Evolutionary conservation across 2,113 vertebrate species (phyloP).

Genomic region (Chitala chitala): DNA sequence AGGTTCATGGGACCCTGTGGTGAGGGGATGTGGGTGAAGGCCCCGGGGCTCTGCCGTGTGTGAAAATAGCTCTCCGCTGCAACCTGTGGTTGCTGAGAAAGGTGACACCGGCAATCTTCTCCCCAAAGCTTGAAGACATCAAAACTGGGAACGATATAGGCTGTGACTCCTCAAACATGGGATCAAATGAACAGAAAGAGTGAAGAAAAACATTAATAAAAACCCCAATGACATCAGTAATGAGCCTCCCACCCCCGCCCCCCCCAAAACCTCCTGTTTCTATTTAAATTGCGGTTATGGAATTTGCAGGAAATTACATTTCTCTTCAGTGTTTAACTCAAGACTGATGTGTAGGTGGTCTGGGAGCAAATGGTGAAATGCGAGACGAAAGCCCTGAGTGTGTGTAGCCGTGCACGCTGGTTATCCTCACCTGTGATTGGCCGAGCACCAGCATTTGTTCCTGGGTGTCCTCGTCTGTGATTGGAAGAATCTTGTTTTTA

Average conservation of each 20-base stretch:
- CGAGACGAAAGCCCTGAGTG: conserved; percentile 45
- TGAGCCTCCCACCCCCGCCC: conserved; percentile 26
- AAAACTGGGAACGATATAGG: conserved; percentile 41
- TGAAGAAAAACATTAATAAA: conserved; percentile 48
- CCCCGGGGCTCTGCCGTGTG: conserved; percentile 54
- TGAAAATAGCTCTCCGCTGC: conserved; percentile 63
- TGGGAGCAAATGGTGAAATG: conserved; percentile 44
- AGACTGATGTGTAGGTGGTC: conserved; percentile 58
- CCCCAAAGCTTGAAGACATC: conserved; percentile 52
- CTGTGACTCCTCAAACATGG: conserved; percentile 51
- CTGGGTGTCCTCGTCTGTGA: conserved; percentile 46
- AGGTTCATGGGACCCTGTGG: conserved; percentile 53
- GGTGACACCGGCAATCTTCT: conserved; percentile 54
- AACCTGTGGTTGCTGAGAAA: conserved; percentile 52
- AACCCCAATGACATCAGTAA: conserved; percentile 53
- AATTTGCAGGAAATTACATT: conserved; percentile 46
- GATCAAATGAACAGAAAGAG: conserved; percentile 38
- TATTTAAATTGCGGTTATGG: conserved; percentile 52
- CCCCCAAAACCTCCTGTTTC: conserved; percentile 34
- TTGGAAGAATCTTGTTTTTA: conserved; percentile 35
- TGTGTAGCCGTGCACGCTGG: conserved; percentile 51
- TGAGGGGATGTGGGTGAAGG: conserved; percentile 60
- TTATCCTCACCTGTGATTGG: conserved; percentile 42
- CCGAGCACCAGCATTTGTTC: conserved; percentile 32
- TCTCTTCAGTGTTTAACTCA: conserved; percentile 44